Conservation (phyloP, 30 jellyfish, hydroid and myxozoan genomes). For the Hydractinia echinata region DNA sequence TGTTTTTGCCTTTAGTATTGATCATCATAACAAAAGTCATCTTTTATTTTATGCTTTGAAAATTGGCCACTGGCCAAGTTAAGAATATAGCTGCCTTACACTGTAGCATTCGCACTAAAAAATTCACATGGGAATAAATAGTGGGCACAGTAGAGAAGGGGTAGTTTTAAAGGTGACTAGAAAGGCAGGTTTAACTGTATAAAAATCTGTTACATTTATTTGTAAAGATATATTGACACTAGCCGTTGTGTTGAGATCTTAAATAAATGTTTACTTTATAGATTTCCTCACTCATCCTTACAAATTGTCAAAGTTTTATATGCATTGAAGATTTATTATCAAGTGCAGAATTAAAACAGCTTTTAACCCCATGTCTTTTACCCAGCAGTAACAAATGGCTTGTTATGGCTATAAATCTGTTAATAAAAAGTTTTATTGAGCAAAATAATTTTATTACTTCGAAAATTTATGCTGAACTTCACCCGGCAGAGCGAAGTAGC, state of each 20-base stretch:
- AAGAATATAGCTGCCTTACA: no score
- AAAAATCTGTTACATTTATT: not conserved
- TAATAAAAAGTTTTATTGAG: conserved; percentile 12
- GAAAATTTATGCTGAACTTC: not conserved
- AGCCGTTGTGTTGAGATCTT: not conserved
- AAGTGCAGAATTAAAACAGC: conserved; percentile 11
- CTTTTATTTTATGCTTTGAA: no score
- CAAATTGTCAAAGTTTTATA: conserved; percentile 4
- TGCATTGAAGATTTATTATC: conserved; percentile 17
- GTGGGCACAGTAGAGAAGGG: no score
- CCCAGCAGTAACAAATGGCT: conserved; percentile 19
- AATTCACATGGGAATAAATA: no score
- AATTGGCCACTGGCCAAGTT: no score
- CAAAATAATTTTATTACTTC: conserved; percentile 12
- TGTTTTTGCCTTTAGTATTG: no score
- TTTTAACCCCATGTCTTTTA: not conserved
- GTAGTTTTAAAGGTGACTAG: no score
- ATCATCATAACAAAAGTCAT: no score
- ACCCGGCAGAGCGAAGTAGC: not conserved
- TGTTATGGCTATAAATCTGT: conserved; percentile 14
- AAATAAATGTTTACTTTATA: not conserved
- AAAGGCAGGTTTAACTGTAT: no score
- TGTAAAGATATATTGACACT: not conserved
- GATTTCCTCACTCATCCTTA: conserved; percentile 17
- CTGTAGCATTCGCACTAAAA: no score